phyloP scores from a whole-genome alignment of 2,797 vertebrate species.

The Aselliscus stoliczkanus region DNA sequence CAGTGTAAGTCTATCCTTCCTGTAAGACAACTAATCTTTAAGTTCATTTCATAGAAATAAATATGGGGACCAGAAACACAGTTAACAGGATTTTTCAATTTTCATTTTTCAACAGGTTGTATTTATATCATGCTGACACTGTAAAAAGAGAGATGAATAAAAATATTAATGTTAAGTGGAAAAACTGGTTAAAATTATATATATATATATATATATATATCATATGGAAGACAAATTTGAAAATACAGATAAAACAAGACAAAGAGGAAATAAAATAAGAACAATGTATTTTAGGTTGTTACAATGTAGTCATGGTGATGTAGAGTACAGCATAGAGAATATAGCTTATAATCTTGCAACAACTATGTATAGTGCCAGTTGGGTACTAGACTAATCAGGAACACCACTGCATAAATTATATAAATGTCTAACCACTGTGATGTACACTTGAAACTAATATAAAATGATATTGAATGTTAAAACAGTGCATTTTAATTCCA shows the following conservation, averaged over 20 bases:
- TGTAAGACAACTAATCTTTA: background rate
- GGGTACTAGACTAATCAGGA: too few relatives aligned
- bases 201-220: background rate
- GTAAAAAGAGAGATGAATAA: background rate
- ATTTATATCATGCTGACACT: constrained; percentile 1
- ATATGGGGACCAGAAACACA: background rate
- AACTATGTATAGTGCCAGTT: too few relatives aligned
- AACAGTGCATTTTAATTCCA: background rate
- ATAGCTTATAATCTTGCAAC: too few relatives aligned
- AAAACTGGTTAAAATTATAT: background rate
- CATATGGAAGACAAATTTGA: background rate
- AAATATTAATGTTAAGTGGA: background rate
- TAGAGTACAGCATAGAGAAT: too few relatives aligned
- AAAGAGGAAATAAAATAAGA: background rate
- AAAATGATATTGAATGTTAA: too few relatives aligned
- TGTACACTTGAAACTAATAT: too few relatives aligned
- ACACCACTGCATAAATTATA: too few relatives aligned
- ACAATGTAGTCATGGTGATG: too few relatives aligned
- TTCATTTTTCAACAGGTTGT: constrained; percentile 8
- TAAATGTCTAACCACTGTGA: too few relatives aligned
- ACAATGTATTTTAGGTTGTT: background rate
- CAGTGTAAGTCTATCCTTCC: background rate
- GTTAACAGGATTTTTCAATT: constrained; percentile 39
- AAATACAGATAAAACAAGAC: background rate
- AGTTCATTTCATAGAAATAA: background rate